Base-by-base conservation (phyloP, 2,113 vertebrate species). In the Xenopus borealis region DNA sequence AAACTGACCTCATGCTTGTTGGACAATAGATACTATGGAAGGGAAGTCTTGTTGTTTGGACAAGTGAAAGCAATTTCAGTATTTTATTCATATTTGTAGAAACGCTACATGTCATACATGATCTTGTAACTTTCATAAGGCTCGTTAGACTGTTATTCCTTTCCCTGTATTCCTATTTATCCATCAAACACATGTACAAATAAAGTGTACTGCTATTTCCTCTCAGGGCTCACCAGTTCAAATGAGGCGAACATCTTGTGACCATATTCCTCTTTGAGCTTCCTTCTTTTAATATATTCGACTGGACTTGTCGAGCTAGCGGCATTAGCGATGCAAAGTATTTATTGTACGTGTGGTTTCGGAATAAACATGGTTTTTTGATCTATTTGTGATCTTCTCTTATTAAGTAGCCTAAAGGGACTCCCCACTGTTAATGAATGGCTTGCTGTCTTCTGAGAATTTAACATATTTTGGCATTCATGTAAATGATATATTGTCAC, bases 191-290 rank as follows among this genome's bases (percentile, higher is more conserved):
- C 59, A 76, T 57, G 66, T 57, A 69, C 73, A 76, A 69, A 63
- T 30, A 76, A 63, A 23, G n/a, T n/a, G 14, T 33, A 45, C 3
- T 52, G 19, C 20, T 27, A 76, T 53, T 70, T 68, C 58, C 66
- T 40, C 40, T 69, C 30, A 27, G 4, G 27, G 66, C 40, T 40
- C 57, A 57, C 47, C 59, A 46, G 73, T 76, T 76, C 73, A 76
- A 55, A 10, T 69, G 19, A 76, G 73, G 73, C 73, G 30, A 76
- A 76, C 73, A 70, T 76, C 73, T 76, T 76, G 66, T n/a, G 7
- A 69, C 58, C 73, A 76, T 63, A 12, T 63, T 33, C 45, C 16
- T 23, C 64, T 62, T 46, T 10, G 17, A 64, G 16, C 7, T 46
- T 27, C 18, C 14, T 11, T 14, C 47, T 33, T 57, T 53, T 47